These are phyloP conservation scores for Acronicta leporina DNA, from an alignment of 2,888 invertebrate species.

Conservation along the genomic window DNA sequence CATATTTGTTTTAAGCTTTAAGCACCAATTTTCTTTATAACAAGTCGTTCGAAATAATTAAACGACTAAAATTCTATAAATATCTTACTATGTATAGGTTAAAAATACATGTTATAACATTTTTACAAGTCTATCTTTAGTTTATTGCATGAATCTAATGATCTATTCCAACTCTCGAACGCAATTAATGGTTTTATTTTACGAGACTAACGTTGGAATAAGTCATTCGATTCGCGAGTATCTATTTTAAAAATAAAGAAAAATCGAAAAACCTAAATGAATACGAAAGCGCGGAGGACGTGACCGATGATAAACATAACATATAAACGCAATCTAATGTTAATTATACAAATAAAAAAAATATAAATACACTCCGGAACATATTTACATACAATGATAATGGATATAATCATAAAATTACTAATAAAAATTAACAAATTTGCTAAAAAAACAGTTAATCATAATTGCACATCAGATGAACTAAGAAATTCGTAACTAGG, in stretches of 20 bases:
- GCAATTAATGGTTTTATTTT: slow-evolving; percentile 19
- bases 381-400: slow-evolving; percentile 83
- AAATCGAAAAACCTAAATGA: slow-evolving; percentile 71
- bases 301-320: slow-evolving; percentile 64
- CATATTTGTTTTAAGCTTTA: slow-evolving; percentile 87
- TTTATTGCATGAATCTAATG: slow-evolving; percentile 71
- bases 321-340: slow-evolving; percentile 69
- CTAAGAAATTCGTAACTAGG: slow-evolving; percentile 81
- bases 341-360: slow-evolving; percentile 68
- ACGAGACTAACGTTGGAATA: slow-evolving; percentile 57
- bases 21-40: slow-evolving; percentile 89
- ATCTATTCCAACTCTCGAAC: slow-evolving; percentile 64
- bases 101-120: slow-evolving; percentile 89
- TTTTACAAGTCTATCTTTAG: slow-evolving; percentile 88
- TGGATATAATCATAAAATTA: slow-evolving; percentile 72
- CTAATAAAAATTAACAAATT: slow-evolving; percentile 81
- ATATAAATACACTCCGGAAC: slow-evolving; percentile 79
- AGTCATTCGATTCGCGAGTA: slow-evolving; percentile 68
- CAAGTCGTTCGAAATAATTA: slow-evolving; percentile 89
- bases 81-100: slow-evolving; percentile 89
- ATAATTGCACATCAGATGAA: slow-evolving; percentile 82
- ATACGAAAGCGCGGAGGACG: slow-evolving; percentile 68
- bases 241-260: slow-evolving; percentile 68
- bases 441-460: slow-evolving; percentile 76
- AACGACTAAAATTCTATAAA: slow-evolving; percentile 89